These are phyloP conservation scores for Drosophila kepulauana DNA, from an alignment of 1,140 invertebrate species.

Conservation along the genomic window DNA sequence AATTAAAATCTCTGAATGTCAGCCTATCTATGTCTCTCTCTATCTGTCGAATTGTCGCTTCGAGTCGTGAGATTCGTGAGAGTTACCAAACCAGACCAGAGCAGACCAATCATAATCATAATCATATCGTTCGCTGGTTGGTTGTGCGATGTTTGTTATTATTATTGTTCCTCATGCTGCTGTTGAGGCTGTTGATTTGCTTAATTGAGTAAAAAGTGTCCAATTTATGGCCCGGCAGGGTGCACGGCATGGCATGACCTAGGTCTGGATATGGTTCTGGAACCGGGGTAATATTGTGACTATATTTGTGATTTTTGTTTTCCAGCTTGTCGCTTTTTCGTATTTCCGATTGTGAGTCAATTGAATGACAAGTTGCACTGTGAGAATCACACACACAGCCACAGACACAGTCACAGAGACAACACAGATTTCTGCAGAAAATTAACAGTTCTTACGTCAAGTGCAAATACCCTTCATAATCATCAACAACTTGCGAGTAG, in stretches of 20 bases:
- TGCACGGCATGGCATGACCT: slow-evolving; percentile 49
- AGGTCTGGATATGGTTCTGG: slow-evolving; percentile 34
- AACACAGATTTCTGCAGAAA: slow-evolving; percentile 36
- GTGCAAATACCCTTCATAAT: neutral
- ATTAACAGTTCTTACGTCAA: slow-evolving; percentile 16
- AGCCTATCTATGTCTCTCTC: slow-evolving; percentile 15
- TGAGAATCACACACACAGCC: slow-evolving; percentile 3
- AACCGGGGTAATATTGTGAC: slow-evolving; percentile 1
- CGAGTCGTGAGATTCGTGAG: slow-evolving; percentile 7
- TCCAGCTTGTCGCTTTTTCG: slow-evolving; percentile 20
- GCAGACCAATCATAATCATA: slow-evolving; percentile 45
- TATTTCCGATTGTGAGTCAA: slow-evolving; percentile 78
- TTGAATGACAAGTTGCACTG: slow-evolving; percentile 63
- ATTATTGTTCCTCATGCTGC: neutral
- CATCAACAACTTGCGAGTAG: neutral
- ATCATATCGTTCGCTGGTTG: slow-evolving; percentile 16
- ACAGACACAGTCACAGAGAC: slow-evolving; percentile 4
- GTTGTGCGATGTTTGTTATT: slow-evolving; percentile 13
- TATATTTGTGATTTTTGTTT: slow-evolving; percentile 21
- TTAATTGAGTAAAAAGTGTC: slow-evolving; percentile 77
- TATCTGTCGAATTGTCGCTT: slow-evolving; percentile 33
- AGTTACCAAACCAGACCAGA: slow-evolving; percentile 36
- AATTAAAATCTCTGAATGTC: slow-evolving; percentile 58
- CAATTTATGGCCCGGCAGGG: slow-evolving; percentile 67
- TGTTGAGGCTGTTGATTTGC: slow-evolving; percentile 62